A percentile compares a stretch with the other conserved stretches of the same genome.
phyloP scores from a whole-genome alignment of 1,140 invertebrate species.

The Whitmania pigra region DNA sequence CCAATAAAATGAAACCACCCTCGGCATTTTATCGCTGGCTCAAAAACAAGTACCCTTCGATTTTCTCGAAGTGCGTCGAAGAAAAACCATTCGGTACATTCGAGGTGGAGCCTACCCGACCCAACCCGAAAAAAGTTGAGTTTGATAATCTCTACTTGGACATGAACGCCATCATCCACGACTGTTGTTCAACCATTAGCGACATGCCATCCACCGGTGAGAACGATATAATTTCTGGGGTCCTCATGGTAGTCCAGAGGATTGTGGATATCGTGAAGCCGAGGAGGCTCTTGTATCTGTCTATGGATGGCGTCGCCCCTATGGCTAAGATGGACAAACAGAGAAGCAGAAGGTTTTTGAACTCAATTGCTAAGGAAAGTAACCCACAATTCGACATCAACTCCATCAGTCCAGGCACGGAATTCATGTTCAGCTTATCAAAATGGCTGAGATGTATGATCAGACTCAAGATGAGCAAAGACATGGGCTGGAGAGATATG shows the following conservation, averaged over 20 bases:
- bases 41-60: neutral
- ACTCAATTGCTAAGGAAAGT: conserved; percentile 92
- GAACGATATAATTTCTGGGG: conserved; percentile 99
- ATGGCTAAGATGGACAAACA: conserved; percentile 99
- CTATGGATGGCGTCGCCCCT: conserved; percentile 96
- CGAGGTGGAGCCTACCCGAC: conserved; percentile 29
- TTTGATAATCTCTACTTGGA: conserved; percentile 98
- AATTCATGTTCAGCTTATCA: conserved; percentile 90
- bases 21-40: neutral
- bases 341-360: conserved; percentile 82
- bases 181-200: conserved; percentile 60
- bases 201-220: conserved; percentile 74
- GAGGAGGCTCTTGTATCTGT: conserved; percentile 91
- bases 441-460: conserved; percentile 90
- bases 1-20: neutral
- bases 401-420: conserved; percentile 95
- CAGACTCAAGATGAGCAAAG: conserved; percentile 80
- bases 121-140: conserved; percentile 74
- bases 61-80: too few relatives aligned
- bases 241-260: conserved; percentile 95
- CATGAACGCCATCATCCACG: conserved; percentile 99
- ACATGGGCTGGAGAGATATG: conserved; percentile 85
- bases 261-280: conserved; percentile 89
- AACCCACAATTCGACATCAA: conserved; percentile 93
- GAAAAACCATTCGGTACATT: too few relatives aligned